These are phyloP conservation scores for Dolichallabes microphthalmus DNA, from an alignment of 2,113 vertebrate genomes.

Conservation along the genomic window DNA sequence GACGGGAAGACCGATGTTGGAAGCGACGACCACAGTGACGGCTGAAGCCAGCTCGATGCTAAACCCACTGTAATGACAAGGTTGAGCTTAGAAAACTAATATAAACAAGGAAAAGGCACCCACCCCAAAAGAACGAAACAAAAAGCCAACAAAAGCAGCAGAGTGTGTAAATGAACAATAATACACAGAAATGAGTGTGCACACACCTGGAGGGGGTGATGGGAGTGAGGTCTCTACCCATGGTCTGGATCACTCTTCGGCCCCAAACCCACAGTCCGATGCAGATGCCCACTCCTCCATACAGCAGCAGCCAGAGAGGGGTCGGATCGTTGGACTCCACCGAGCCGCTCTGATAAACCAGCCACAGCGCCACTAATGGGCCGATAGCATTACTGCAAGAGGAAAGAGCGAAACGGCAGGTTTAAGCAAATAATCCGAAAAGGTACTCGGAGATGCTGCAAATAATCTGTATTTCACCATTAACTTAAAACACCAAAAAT, in stretches of 20 bases:
- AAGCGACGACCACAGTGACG: constrained; percentile 90
- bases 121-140: not conserved
- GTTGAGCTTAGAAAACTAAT: constrained; percentile 13
- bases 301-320: constrained; percentile 92
- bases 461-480: too few species aligned
- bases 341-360: constrained; percentile 77
- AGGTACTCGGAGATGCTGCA: not conserved
- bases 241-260: constrained; percentile 94
- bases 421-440: not conserved
- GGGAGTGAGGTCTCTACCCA: constrained; percentile 94
- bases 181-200: not conserved
- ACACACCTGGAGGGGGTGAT: constrained; percentile 90
- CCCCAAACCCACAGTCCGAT: constrained; percentile 98
- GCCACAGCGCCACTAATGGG: constrained; percentile 87
- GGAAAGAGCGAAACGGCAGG: too few species aligned
- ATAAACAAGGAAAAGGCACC: not conserved
- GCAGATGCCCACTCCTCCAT: constrained; percentile 91
- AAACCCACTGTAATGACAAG: constrained; percentile 81
- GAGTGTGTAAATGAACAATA: not conserved
- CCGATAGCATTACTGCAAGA: constrained; percentile 91
- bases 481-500: not conserved
- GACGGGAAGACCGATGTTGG: constrained; percentile 94
- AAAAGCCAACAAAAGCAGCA: not conserved
- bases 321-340: constrained; percentile 74
- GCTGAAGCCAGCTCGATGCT: constrained; percentile 97